Conservation (phyloP, 2,797 vertebrate genomes). For the Acrossocheilus fasciatus region DNA sequence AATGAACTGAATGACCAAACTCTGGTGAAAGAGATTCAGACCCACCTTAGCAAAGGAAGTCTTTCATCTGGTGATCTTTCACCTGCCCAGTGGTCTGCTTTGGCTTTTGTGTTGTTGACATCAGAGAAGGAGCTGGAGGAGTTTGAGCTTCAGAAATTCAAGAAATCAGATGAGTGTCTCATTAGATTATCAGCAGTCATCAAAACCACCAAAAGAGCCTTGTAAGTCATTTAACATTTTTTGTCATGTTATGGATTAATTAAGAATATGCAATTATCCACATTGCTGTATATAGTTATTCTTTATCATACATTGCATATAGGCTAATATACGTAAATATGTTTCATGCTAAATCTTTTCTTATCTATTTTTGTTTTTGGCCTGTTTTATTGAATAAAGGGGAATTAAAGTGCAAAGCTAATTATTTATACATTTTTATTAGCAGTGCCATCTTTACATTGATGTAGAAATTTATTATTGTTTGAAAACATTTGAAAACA, state of each 20-base stretch:
- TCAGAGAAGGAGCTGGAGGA: not conserved
- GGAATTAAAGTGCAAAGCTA: too few species aligned
- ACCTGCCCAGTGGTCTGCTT: constrained; percentile 33
- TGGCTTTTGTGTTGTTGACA: constrained; percentile 19
- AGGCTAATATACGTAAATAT: too few species aligned
- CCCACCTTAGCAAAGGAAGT: not conserved
- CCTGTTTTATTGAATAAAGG: too few species aligned
- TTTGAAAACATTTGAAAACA: too few species aligned
- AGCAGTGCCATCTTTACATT: too few species aligned
- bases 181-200: not conserved
- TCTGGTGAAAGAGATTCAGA: constrained; percentile 18
- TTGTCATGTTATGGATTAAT: too few species aligned
- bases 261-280: too few species aligned
- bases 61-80: not conserved
- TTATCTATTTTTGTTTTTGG: too few species aligned
- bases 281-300: too few species aligned
- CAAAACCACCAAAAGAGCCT: constrained; percentile 2
- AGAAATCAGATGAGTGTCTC: constrained; percentile 17
- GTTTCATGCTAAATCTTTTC: not conserved
- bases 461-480: not conserved
- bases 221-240: not conserved
- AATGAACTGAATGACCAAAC: constrained; percentile 8
- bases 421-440: too few species aligned
- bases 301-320: not conserved
- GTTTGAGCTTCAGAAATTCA: constrained; percentile 29